Base-by-base conservation (phyloP, 2,797 vertebrate species). In the Tragopan temminckii region DNA sequence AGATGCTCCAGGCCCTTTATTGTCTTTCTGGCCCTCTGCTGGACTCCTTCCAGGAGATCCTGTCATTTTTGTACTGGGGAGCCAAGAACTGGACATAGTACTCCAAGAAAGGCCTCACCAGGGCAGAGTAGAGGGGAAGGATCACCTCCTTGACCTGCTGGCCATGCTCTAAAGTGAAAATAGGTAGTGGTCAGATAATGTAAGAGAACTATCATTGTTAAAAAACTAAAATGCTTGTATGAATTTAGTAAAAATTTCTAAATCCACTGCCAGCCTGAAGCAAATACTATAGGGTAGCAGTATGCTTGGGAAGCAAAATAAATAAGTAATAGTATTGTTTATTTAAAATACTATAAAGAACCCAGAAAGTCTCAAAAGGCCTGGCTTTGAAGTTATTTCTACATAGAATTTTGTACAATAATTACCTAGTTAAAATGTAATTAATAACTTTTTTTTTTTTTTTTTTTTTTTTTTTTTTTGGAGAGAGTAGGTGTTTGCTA, bases 301-400 rank as follows among this genome's bases (percentile, higher is more conserved):
- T 55, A 31, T 35, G 7, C 12, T 50, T 69, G 36, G 13, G 81
- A 85, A 62, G 48, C 3, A 71, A 80, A 58, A 5, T 38, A 62
- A 36, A 79, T 70, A 13, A 46, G 19, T 57, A 53, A 27, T 29
- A 59, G 35, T 35, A 61, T 3, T 43, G 24, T 48, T 78, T 0
- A 20, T 68, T 78, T 90, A 58, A 80, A 58, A 58, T 48, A 27
- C 4, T 33, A 14, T 5, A 4, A 33, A 83, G 91, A 42, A 13
- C 2, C 12, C 18, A 58, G 14, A 38, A 89, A 84, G 50, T 31
- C 1, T 25, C 43, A 62, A 45, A 8, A 68, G 0, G 0, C 43
- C 24, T 46, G 1, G 63, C 23, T 64, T 81, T 75, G 24, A 88
- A 61, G 25, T 68, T 75, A 86, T 16, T 8, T 43, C 17, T 61